Percentiles rank a stretch among this genome's conserved stretches.
These are phyloP conservation scores for Anoncus sp. DNA, from an alignment of 2,888 invertebrate genomes.

Conservation along the genomic window DNA sequence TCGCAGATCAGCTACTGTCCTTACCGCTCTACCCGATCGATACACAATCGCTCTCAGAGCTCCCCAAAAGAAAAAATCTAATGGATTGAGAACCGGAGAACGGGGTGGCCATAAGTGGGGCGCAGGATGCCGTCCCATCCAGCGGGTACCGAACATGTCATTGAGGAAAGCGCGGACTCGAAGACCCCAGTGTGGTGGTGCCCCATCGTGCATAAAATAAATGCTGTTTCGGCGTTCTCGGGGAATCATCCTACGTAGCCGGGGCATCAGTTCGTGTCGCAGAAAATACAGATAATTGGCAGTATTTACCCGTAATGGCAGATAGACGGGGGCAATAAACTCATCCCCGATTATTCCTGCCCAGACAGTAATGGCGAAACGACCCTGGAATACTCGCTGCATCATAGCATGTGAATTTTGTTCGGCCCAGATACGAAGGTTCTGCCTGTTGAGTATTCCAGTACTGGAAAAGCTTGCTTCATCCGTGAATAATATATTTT, in stretches of 20 bases:
- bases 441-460: conserved; percentile 58
- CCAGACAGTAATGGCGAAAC: conserved; percentile 65
- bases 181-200: conserved; percentile 72
- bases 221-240: conserved; percentile 6
- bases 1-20: conserved; percentile 61
- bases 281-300: conserved; percentile 62
- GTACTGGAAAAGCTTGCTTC: conserved; percentile 21
- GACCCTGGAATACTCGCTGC: conserved; percentile 56
- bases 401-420: conserved; percentile 58
- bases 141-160: conserved; percentile 61
- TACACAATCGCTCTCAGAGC: conserved; percentile 68
- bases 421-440: conserved; percentile 59
- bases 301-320: conserved; percentile 58
- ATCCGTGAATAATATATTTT: no score
- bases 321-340: conserved; percentile 59
- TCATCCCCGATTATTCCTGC: conserved; percentile 56
- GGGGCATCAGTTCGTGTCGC: conserved; percentile 40
- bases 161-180: conserved; percentile 63
- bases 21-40: conserved; percentile 57
- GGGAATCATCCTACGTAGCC: conserved; percentile 37
- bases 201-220: conserved; percentile 62
- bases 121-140: conserved; percentile 69
- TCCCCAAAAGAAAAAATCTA: conserved; percentile 69
- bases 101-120: conserved; percentile 67
- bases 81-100: conserved; percentile 67